phyloP scores from a whole-genome alignment of 2,797 vertebrate genomes.

The Anabacerthia variegaticeps region DNA sequence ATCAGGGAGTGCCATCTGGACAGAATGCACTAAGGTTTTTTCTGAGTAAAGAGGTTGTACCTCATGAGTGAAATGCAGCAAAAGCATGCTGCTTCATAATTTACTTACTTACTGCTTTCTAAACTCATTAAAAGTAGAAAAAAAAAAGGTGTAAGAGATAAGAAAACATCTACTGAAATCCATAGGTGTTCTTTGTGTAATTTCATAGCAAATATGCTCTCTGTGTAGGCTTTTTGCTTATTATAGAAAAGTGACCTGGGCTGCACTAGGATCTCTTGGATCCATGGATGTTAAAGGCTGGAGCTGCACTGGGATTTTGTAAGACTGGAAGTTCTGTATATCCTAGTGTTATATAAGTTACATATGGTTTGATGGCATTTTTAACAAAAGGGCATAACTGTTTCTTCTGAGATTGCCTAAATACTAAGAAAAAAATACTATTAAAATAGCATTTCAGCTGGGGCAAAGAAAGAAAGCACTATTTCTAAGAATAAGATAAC shows the following conservation, averaged over 20 bases:
- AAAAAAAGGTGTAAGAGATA: neutral
- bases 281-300: neutral
- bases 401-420: neutral
- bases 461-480: neutral
- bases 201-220: fast-evolving
- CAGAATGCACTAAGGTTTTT: neutral
- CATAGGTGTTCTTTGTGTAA: neutral
- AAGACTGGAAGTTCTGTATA: neutral
- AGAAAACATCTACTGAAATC: neutral
- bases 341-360: neutral
- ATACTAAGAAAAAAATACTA: neutral
- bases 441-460: neutral
- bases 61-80: neutral
- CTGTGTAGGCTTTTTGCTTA: neutral
- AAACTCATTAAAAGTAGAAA: neutral
- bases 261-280: neutral
- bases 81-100: neutral
- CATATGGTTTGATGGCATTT: neutral
- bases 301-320: neutral
- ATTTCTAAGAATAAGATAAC: neutral
- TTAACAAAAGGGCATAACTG: neutral
- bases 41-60: neutral
- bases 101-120: neutral
- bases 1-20: neutral
- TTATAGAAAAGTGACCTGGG: neutral